phyloP scores from a whole-genome alignment of 2,888 invertebrate genomes.

The Dynastes tityus region DNA sequence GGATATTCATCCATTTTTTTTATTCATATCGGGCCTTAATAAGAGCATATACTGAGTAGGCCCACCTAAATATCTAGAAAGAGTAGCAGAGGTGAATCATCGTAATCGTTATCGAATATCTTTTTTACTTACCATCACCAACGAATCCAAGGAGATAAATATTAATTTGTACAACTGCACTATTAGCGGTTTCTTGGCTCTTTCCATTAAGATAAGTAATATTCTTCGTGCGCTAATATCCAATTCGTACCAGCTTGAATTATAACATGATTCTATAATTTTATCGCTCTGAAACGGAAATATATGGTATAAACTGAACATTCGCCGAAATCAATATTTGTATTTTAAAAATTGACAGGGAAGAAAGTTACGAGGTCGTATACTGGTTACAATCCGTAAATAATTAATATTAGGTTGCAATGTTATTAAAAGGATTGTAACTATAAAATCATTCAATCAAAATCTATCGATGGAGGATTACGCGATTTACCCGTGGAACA shows the following conservation, averaged over 20 bases:
- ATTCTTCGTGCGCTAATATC: background rate
- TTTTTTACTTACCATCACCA: conserved; percentile 1
- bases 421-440: too few species aligned
- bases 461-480: too few species aligned
- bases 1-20: background rate
- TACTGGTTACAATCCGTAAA: too few species aligned
- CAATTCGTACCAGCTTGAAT: conserved; percentile 1
- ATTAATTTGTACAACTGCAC: conserved; percentile 13
- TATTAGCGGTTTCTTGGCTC: conserved; percentile 6
- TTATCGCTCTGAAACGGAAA: conserved; percentile 23
- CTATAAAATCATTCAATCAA: too few species aligned
- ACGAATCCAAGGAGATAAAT: conserved; percentile 20
- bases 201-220: conserved; percentile 14
- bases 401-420: too few species aligned
- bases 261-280: conserved; percentile 27
- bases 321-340: too few species aligned
- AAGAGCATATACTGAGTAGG: conserved; percentile 26
- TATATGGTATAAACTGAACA: background rate
- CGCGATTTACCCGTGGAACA: too few species aligned
- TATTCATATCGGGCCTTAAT: conserved; percentile 15
- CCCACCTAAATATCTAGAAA: conserved; percentile 23
- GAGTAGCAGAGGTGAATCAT: background rate
- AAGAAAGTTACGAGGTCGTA: too few species aligned
- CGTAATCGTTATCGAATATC: background rate
- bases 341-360: too few species aligned